These are phyloP conservation scores for Eudyptes chrysolophus DNA, from an alignment of 2,113 vertebrate species.

Conservation along the genomic window DNA sequence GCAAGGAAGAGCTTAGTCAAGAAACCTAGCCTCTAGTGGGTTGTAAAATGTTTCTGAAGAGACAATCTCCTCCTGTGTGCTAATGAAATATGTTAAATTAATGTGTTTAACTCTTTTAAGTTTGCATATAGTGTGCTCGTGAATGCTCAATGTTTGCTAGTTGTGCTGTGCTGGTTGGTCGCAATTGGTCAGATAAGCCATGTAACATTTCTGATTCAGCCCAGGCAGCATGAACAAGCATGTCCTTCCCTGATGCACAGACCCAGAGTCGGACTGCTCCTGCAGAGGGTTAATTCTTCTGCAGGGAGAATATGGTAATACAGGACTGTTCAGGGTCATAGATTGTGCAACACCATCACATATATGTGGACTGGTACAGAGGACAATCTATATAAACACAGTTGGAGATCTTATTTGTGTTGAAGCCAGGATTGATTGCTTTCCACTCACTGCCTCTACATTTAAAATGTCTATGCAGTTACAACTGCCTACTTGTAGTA, in stretches of 20 bases:
- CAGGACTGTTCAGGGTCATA: not conserved
- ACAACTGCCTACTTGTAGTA: not conserved
- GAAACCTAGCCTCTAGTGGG: not conserved
- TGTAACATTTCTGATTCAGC: not conserved
- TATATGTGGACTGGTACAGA: not conserved
- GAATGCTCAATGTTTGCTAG: not conserved
- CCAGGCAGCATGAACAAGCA: not conserved
- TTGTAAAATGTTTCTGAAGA: not conserved
- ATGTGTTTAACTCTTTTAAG: not conserved
- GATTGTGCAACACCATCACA: not conserved
- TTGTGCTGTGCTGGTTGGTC: not conserved
- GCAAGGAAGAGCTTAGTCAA: not conserved
- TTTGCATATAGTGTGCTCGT: not conserved
- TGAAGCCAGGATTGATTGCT: not conserved
- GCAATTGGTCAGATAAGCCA: not conserved
- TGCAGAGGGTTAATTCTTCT: not conserved
- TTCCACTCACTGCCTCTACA: not conserved
- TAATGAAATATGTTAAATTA: not conserved
- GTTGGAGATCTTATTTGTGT: constrained; percentile 2
- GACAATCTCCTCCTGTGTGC: not conserved
- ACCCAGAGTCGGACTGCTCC: not conserved
- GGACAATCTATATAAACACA: not conserved
- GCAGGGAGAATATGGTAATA: not conserved
- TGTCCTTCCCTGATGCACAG: not conserved
- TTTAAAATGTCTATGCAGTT: not conserved